A percentile compares a stretch with the other conserved stretches of the same genome.
Evolutionary conservation across 2,113 vertebrate species (phyloP).

Genomic region (Malurus cyaneus): DNA sequence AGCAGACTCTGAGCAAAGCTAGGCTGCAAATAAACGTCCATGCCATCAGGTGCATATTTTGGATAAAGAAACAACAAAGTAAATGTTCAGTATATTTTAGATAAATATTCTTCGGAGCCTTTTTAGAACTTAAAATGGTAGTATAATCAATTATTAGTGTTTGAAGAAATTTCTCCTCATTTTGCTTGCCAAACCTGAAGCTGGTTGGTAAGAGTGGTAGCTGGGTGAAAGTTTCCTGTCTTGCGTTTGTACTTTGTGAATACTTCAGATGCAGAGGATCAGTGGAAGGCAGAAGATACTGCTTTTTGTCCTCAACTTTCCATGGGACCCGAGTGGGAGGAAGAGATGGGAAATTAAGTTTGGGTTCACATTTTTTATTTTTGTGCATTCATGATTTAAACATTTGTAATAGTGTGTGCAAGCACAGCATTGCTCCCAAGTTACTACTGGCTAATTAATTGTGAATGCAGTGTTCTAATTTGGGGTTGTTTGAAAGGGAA

Average conservation of each 20-base stretch:
- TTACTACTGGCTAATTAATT: not conserved
- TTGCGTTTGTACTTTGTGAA: not conserved
- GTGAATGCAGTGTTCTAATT: not conserved
- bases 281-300: not conserved
- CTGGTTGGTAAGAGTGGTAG: not conserved
- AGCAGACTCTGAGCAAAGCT: not conserved
- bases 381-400: not conserved
- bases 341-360: not conserved
- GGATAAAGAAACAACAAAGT: not conserved
- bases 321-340: not conserved
- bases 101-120: not conserved
- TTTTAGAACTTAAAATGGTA: not conserved
- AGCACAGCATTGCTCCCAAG: not conserved
- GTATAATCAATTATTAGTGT: not conserved
- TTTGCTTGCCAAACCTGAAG: not conserved
- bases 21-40: not conserved
- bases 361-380: not conserved
- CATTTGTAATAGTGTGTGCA: not conserved
- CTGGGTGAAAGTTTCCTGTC: not conserved
- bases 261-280: not conserved
- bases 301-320: not conserved
- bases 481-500: not conserved
- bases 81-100: not conserved
- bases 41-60: not conserved
- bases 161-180: not conserved